Percentiles rank a stretch among this genome's conserved stretches.
phyloP scores from a whole-genome alignment of 2,113 vertebrate genomes.

The Aegotheles bennettii region DNA sequence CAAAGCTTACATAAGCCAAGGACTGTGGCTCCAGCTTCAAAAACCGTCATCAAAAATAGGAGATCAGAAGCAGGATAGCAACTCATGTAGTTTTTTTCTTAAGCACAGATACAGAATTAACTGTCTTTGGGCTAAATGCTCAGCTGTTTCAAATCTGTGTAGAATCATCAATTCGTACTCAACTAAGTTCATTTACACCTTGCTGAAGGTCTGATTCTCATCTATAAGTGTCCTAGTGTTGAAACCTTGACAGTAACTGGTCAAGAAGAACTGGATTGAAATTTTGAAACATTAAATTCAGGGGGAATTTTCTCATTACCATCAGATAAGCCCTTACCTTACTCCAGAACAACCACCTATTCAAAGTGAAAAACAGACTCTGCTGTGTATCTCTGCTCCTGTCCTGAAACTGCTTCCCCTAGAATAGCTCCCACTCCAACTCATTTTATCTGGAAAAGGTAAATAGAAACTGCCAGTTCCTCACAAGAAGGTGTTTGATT shows the following conservation, averaged over 20 bases:
- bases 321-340: not conserved
- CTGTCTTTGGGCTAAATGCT: not conserved
- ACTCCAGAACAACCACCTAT: not conserved
- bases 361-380: not conserved
- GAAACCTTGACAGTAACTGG: not conserved
- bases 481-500: not conserved
- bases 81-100: not conserved
- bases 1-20: constrained; percentile 49
- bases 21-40: constrained; percentile 41
- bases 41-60: constrained; percentile 53
- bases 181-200: constrained; percentile 8
- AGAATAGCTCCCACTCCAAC: not conserved
- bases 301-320: not conserved
- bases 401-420: not conserved
- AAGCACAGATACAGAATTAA: not conserved
- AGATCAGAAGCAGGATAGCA: constrained; percentile 13
- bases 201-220: not conserved
- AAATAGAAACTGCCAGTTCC: not conserved
- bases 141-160: not conserved
- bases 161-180: not conserved
- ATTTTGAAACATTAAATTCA: not conserved
- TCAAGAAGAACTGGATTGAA: not conserved
- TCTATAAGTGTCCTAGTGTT: not conserved
- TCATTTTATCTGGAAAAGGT: constrained; percentile 3
- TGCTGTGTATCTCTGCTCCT: not conserved